Base-by-base conservation (phyloP, 2,888 invertebrate genomes). In the Coelopa pilipes region DNA sequence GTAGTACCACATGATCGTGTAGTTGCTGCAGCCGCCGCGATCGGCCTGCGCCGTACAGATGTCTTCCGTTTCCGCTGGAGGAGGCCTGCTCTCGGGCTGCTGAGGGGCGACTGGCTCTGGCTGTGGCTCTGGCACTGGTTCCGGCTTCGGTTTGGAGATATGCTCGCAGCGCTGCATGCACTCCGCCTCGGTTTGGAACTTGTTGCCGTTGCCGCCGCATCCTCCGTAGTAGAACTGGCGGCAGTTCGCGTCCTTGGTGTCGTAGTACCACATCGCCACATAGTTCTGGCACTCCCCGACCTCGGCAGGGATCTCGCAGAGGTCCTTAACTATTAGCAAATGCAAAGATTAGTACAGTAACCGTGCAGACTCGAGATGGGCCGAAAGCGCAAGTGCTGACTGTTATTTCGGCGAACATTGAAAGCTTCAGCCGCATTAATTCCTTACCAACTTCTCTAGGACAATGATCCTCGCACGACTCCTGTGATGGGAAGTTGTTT, bases 151-250 rank as follows among this genome's bases (percentile, higher is more conserved):
- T 50, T 89, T 87, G 0, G 89, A 88, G 45, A 89, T 89, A 53
- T 85, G 88, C 76, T 90, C 89, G 84, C 96, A 95, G 55, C 91
- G 89, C 63, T 88, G 88, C 76, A 90, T 85, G 80, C 96, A 96
- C 66, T 91, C 92, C 62, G 90, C 87, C 84, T 93, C 90, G 0
- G 90, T 89, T 11, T 84, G 84, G 88, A 96, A 98, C 88, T 95
- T 95, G 87, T 97, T 98, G 1, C 90, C 91, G 83, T 98, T 99
- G 46, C 97, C 98, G 19, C 93, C 93, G 84, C 98, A 98, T 67
- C 98, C 97, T 53, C 96, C 95, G 85, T 93, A 97, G 80, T 94
- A 92, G 88, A 97, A 98, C 82, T 92, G 92, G 70, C 90, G 89
- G 86, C 98, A 98, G 50, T 89, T 89, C 76, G 91, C 90, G 65